Conservation (phyloP, 2,113 vertebrate genomes). For the Thymallus thymallus region DNA sequence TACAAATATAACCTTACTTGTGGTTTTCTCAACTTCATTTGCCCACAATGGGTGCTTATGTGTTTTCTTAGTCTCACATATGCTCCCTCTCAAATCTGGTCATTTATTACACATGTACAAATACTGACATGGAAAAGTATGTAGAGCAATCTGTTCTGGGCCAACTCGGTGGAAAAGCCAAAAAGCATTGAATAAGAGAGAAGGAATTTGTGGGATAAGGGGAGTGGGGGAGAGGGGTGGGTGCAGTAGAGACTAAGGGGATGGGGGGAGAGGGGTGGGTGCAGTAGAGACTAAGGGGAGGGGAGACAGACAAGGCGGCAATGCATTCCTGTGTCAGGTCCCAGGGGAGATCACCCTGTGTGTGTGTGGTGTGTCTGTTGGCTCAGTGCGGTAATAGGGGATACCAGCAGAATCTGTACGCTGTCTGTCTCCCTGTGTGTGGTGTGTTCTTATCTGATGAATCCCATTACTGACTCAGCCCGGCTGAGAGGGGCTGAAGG, state of each 20-base stretch:
- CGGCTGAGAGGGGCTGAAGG: slow-evolving; percentile 9
- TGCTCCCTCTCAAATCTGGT: background rate
- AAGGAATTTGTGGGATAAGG: slow-evolving; percentile 30
- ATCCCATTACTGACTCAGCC: slow-evolving; percentile 24
- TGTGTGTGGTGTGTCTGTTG: background rate
- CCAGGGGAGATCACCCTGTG: slow-evolving; percentile 26
- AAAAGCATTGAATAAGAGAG: slow-evolving; percentile 38
- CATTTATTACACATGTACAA: slow-evolving; percentile 17
- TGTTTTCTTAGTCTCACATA: slow-evolving; percentile 6
- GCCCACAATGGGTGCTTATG: slow-evolving; percentile 15
- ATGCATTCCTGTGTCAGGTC: slow-evolving; percentile 36
- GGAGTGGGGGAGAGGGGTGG: background rate
- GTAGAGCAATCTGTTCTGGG: slow-evolving; percentile 37
- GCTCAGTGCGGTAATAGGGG: background rate
- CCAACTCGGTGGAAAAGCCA: slow-evolving; percentile 45
- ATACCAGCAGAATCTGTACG: background rate
- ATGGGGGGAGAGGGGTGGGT: background rate
- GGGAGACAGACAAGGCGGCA: slow-evolving; percentile 20
- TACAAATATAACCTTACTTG: slow-evolving; percentile 20
- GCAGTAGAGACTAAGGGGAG: background rate
- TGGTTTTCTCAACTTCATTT: slow-evolving; percentile 30
- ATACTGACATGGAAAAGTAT: slow-evolving; percentile 34
- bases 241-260: too few species aligned
- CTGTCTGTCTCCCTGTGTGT: slow-evolving; percentile 14
- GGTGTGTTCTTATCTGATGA: too few species aligned